A percentile compares a stretch with the other conserved stretches of the same genome.
These are phyloP conservation scores for Malachius bipustulatus DNA, from an alignment of 2,888 invertebrate genomes.

Conservation along the genomic window DNA sequence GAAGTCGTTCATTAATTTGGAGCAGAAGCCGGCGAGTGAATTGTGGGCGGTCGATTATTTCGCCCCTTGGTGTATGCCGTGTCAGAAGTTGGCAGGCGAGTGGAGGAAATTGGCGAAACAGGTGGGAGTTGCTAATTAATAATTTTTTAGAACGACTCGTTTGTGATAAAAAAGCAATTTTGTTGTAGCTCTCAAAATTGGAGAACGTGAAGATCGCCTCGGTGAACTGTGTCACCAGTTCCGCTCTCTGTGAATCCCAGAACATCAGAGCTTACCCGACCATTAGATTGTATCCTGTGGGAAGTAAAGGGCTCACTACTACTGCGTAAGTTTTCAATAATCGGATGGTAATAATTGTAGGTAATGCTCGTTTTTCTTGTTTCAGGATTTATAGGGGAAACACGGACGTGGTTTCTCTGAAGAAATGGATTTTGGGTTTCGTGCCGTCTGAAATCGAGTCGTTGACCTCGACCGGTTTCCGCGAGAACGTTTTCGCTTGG, in stretches of 20 bases:
- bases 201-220: slow-evolving; percentile 46
- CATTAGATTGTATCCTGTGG: slow-evolving; percentile 52
- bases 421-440: slow-evolving; percentile 50
- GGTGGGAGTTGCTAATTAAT: slow-evolving; percentile 22
- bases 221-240: slow-evolving; percentile 53
- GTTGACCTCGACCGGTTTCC: slow-evolving; percentile 37
- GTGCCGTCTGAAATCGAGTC: slow-evolving; percentile 46
- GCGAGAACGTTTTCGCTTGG: slow-evolving; percentile 39
- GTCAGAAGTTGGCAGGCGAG: slow-evolving; percentile 54
- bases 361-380: slow-evolving; percentile 10
- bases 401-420: slow-evolving; percentile 48
- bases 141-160: slow-evolving; percentile 1
- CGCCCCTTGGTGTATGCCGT: slow-evolving; percentile 66
- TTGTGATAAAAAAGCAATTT: too few relatives aligned
- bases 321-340: slow-evolving; percentile 37
- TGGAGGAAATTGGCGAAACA: slow-evolving; percentile 53
- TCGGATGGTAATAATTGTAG: background rate
- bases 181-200: slow-evolving; percentile 35
- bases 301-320: slow-evolving; percentile 38
- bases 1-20: slow-evolving; percentile 43
- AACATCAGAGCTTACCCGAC: slow-evolving; percentile 55
- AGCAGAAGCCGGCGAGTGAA: slow-evolving; percentile 40
- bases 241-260: slow-evolving; percentile 44
- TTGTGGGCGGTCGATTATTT: slow-evolving; percentile 61
- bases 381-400: slow-evolving; percentile 47